These are phyloP conservation scores for Galaxias olidus DNA, from an alignment of 2,797 vertebrate species.

Conservation along the genomic window DNA sequence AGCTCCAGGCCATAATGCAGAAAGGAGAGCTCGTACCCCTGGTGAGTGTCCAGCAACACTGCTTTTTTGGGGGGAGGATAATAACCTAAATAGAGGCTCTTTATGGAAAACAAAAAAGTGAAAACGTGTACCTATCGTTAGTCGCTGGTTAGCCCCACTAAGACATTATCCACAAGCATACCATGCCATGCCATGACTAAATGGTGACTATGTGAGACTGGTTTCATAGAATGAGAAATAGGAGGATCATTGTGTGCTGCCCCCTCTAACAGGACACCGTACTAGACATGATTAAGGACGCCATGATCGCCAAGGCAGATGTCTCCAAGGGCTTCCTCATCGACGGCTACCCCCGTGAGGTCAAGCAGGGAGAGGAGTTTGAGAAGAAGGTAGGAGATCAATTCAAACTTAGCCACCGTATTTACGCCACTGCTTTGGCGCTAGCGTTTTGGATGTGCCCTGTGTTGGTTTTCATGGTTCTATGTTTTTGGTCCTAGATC, in stretches of 20 bases:
- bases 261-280: slow-evolving; percentile 88
- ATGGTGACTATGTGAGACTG: neutral
- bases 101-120: no score
- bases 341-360: slow-evolving; percentile 95
- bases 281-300: slow-evolving; percentile 95
- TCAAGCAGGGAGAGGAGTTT: slow-evolving; percentile 96
- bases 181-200: neutral
- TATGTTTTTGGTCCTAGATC: slow-evolving; percentile 73
- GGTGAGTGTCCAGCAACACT: slow-evolving; percentile 73
- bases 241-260: neutral
- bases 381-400: slow-evolving; percentile 86
- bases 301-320: slow-evolving; percentile 92
- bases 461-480: neutral
- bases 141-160: no score
- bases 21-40: slow-evolving; percentile 94
- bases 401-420: neutral
- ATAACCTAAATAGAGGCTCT: no score
- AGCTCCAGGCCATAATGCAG: slow-evolving; percentile 95
- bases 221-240: neutral
- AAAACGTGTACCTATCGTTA: no score
- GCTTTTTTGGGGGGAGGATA: no score
- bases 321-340: slow-evolving; percentile 95
- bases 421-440: no score
- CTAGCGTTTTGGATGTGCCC: neutral
- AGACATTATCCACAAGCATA: neutral